Conservation (phyloP, 2,888 invertebrate species). For the Patella depressa region DNA sequence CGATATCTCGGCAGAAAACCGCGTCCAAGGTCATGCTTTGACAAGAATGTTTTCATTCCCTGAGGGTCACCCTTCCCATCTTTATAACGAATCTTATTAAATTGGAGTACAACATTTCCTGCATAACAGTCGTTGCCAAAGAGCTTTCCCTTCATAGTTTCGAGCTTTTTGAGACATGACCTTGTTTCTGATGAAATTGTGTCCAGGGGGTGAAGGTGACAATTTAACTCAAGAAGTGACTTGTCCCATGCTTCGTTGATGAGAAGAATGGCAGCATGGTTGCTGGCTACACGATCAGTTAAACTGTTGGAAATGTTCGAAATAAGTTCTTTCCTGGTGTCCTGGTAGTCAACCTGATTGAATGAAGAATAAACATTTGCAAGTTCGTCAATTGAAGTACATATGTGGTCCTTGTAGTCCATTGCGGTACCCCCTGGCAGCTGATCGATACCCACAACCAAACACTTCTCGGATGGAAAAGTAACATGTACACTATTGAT, state of each 20-base stretch:
- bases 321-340: constrained; percentile 20
- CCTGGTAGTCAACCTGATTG: constrained; percentile 17
- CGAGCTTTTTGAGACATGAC: constrained; percentile 22
- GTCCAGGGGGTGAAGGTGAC: constrained; percentile 33
- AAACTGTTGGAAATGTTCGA: constrained; percentile 18
- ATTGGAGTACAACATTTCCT: constrained; percentile 21
- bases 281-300: constrained; percentile 32
- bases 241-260: constrained; percentile 6
- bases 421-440: constrained; percentile 38
- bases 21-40: constrained; percentile 22
- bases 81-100: constrained; percentile 37
- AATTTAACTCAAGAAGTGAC: constrained; percentile 1
- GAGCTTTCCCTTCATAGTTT: constrained; percentile 24
- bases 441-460: constrained; percentile 33
- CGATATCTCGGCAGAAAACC: constrained; percentile 35
- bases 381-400: constrained; percentile 23
- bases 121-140: constrained; percentile 36
- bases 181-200: constrained; percentile 25
- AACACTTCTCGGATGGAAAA: constrained; percentile 14
- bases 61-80: constrained; percentile 40
- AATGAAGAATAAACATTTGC: constrained; percentile 21
- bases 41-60: constrained; percentile 33
- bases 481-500: constrained; percentile 36
- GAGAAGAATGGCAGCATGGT: constrained; percentile 26
- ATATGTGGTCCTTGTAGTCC: constrained; percentile 33